Evolutionary conservation across 1,140 invertebrate species (phyloP), one percentile per base, ranked within the genome.

Genomic region (Aphidius gifuensis): DNA sequence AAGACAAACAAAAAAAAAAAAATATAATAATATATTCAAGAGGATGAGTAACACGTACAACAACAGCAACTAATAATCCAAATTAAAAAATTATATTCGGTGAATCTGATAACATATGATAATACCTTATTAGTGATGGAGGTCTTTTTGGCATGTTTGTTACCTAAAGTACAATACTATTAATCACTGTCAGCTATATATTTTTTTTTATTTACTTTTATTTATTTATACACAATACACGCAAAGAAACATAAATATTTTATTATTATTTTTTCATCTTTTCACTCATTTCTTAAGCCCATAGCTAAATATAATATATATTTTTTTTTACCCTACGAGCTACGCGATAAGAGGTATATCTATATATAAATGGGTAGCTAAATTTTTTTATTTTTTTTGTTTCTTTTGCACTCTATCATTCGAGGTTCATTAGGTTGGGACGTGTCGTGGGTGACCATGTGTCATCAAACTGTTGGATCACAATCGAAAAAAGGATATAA

Each of bases 391-490:
- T 58, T 49, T 58, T 51, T 57, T 38, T 16, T 46, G 9, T 11
- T 5, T 38, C 9, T 48, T 48, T 42, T 47, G 21, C 64, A 70
- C 72, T 73, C 67, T 68, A 72, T 72, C 71, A 74, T 71, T 66
- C 65, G 66, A 72, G 68, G 62, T 71, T 74, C 71, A 74, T 74
- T 74, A 74, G 66, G 66, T 68, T 62, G 66, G 23, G 70, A 71
- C 64, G 66, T 68, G 64, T 71, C 65, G 68, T 66, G 64, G 64
- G 65, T 68, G 66, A 66, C 58, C 63, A 64, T 67, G 66, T 64
- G 65, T 70, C 68, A 69, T 72, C 66, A 70, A 71, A 68, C 68
- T 65, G 64, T 21, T 42, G 53, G 53, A 42, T 55, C 9, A 6
- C 9, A 49, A 49, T 48, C 51, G 44, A 55, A 61, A 39, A 51